phyloP scores from a whole-genome alignment of 2,888 invertebrate genomes.

The Timandra comae region DNA sequence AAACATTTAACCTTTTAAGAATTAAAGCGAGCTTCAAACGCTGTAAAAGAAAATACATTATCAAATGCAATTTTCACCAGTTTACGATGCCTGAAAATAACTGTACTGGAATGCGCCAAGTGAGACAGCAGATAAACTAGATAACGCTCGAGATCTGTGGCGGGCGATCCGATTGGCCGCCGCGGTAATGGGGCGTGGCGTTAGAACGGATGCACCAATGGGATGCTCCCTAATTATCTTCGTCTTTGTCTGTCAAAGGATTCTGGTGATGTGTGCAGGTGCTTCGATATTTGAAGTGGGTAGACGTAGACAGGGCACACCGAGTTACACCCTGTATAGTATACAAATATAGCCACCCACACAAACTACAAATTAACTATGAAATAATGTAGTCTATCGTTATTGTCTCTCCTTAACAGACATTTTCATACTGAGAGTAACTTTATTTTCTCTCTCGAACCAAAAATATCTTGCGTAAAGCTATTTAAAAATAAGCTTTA shows the following conservation, averaged over 20 bases:
- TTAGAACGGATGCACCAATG: constrained; percentile 77
- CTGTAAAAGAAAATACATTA: not conserved
- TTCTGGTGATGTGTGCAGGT: constrained; percentile 54
- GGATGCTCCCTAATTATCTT: constrained; percentile 72
- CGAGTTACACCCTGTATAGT: constrained; percentile 5
- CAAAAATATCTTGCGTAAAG: no score
- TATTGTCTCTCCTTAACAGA: no score
- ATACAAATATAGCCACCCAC: not conserved
- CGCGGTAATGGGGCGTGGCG: constrained; percentile 60
- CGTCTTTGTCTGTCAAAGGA: constrained; percentile 76
- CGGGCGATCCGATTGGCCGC: constrained; percentile 56
- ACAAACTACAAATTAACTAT: no score
- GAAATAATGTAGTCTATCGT: no score
- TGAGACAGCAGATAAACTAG: constrained; percentile 74
- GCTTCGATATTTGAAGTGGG: constrained; percentile 23
- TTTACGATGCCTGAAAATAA: constrained; percentile 57
- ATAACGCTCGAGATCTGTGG: constrained; percentile 77
- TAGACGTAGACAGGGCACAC: constrained; percentile 1
- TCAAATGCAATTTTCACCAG: constrained; percentile 1
- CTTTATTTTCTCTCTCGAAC: no score
- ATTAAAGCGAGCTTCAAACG: no score
- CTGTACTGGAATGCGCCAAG: constrained; percentile 48
- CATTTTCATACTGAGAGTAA: no score
- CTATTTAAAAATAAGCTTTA: no score
- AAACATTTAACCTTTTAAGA: no score